Percentiles rank a stretch among this genome's conserved stretches.
phyloP scores from a whole-genome alignment of 2,797 vertebrate species.

The Anguilla obscura region DNA sequence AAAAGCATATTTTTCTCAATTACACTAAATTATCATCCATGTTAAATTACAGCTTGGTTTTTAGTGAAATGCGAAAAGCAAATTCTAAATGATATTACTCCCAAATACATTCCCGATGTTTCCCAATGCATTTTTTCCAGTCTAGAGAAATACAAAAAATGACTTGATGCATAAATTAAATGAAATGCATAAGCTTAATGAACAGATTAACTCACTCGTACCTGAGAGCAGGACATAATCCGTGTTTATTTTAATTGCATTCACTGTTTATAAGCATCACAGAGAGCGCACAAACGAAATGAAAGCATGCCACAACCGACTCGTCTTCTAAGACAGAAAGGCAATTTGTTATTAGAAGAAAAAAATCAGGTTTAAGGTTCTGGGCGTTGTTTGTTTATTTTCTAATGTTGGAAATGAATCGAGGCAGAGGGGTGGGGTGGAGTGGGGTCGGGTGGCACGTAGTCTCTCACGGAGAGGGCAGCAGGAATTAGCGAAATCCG shows the following conservation, averaged over 20 bases:
- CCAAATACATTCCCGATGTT: neutral
- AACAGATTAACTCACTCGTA: neutral
- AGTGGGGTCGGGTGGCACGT: slow-evolving; percentile 35
- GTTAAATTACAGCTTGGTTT: neutral
- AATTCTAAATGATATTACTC: neutral
- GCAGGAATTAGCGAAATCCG: slow-evolving; percentile 60
- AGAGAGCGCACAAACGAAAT: neutral
- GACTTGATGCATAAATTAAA: neutral
- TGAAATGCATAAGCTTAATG: neutral
- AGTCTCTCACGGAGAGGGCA: slow-evolving; percentile 26
- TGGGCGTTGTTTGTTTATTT: no score
- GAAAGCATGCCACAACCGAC: no score
- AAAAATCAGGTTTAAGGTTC: slow-evolving; percentile 14
- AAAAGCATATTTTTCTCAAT: neutral
- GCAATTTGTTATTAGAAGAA: neutral
- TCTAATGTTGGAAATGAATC: neutral
- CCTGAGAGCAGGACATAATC: neutral
- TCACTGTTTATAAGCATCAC: neutral
- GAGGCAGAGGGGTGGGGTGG: slow-evolving; percentile 31
- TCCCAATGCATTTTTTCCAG: neutral
- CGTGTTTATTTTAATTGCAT: neutral
- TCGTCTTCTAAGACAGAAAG: neutral
- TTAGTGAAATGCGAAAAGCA: neutral
- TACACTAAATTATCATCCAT: neutral
- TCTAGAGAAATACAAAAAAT: neutral